phyloP scores from a whole-genome alignment of 2,888 invertebrate genomes.

The Napeogenes sylphis region DNA sequence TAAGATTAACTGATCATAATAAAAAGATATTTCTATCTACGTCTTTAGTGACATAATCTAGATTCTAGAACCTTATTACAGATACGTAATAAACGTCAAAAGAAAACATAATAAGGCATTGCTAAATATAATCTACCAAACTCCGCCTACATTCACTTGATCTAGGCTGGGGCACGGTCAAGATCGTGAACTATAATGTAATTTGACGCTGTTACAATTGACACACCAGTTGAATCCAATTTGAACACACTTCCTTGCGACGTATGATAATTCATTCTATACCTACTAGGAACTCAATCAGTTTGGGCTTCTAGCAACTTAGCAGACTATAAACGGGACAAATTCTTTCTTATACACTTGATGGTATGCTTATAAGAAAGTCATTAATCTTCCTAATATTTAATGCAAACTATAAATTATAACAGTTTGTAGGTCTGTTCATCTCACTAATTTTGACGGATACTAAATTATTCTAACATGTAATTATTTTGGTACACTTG shows the following conservation, averaged over 20 bases:
- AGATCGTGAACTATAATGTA: slow-evolving; percentile 60
- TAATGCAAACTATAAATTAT: no score
- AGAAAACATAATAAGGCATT: background rate
- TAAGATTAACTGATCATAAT: no score
- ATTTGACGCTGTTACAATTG: slow-evolving; percentile 41
- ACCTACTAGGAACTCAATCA: background rate
- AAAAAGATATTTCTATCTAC: no score
- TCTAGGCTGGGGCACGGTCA: slow-evolving; percentile 50
- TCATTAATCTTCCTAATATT: no score
- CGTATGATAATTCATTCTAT: slow-evolving; percentile 5
- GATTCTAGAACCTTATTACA: background rate
- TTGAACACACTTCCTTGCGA: slow-evolving; percentile 18
- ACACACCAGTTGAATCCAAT: slow-evolving; percentile 20
- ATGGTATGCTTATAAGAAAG: no score
- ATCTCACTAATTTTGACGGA: background rate
- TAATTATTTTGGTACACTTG: background rate
- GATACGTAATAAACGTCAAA: no score
- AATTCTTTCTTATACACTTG: no score
- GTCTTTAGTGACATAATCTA: no score
- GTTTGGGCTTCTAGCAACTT: no score
- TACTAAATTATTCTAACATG: slow-evolving; percentile 4
- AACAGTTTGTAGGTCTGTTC: background rate
- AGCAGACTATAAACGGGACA: no score
- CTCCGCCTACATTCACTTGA: slow-evolving; percentile 29
- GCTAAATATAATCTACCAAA: slow-evolving; percentile 1